Base-by-base conservation (phyloP, 2,113 vertebrate species). In the Oreochromis tanganicae region DNA sequence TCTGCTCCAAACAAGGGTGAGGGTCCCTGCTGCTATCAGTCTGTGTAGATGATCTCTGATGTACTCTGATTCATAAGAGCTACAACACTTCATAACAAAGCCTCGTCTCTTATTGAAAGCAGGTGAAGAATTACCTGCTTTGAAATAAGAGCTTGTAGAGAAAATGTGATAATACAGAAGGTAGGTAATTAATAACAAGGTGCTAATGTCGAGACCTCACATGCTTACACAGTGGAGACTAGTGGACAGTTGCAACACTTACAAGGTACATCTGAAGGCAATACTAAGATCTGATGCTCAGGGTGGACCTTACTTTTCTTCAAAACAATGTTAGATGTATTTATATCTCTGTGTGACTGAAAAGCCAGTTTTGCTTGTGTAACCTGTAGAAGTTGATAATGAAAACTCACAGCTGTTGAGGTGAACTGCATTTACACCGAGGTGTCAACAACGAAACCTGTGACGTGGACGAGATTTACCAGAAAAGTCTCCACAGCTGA, bases 1-100 rank as follows among this genome's bases (percentile, higher is more conserved):
- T 97, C 89, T 97, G 97, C 93, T 97, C 96, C 82, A 96, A 96
- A 89, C 94, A 97, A 91, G 97, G 97, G 97, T 97, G 89, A 96
- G 97, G 24, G 1, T 24, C 32, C 27, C 57, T 61, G 57, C 57
- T 61, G 57, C 27, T 32, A 0, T 59, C 27, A 32, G 56, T 59
- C 56, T 59, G 57, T 59, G 56, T 29, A 16, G 41, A 48, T 48
- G 14, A 29, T 24, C 14, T 73, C 5, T 48, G 6, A 48, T 27
- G 12, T 21, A 0, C 6, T 21, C 17, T 73, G 38, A n/a, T 34
- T 59, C 12, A 17, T 46, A 9, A 21, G 36, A 14, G 36, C n/a
- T 59, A 13, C 27, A 43, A 4, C 36, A 27, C 36, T n/a, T 79
- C 24, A 2, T 0, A 13, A 34, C 17, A 80, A 36, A 54, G 75